These are phyloP conservation scores for Dynastes hyllus DNA, from an alignment of 2,888 invertebrate species.

Conservation along the genomic window DNA sequence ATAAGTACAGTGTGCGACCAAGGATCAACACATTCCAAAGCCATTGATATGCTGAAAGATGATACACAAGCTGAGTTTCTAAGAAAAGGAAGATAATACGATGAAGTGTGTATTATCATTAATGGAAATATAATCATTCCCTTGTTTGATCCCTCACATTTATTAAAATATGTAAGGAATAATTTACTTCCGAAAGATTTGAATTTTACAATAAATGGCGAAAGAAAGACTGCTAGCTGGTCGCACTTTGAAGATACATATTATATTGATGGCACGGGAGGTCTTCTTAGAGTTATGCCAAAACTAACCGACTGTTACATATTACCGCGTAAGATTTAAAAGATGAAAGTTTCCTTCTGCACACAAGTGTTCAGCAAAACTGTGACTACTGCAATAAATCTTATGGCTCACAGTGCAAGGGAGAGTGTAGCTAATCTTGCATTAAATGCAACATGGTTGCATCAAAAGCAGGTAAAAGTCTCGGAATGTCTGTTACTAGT, in stretches of 20 bases:
- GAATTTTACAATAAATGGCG: not conserved
- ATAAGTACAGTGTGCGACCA: slow-evolving; percentile 56
- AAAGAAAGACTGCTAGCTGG: slow-evolving; percentile 35
- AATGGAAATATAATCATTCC: slow-evolving; percentile 37
- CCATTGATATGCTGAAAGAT: slow-evolving; percentile 47
- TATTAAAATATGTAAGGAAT: slow-evolving; percentile 46
- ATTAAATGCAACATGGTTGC: too few species aligned
- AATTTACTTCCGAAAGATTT: slow-evolving; percentile 39
- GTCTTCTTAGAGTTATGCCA: slow-evolving; percentile 29
- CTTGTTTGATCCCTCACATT: slow-evolving; percentile 47
- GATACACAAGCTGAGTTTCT: slow-evolving; percentile 19
- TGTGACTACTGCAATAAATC: not conserved
- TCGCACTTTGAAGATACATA: slow-evolving; percentile 42
- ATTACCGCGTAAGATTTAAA: slow-evolving; percentile 25
- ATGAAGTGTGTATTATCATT: slow-evolving; percentile 19
- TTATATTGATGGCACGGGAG: slow-evolving; percentile 22
- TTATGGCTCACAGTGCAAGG: not conserved
- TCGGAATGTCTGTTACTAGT: too few species aligned
- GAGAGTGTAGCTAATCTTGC: too few species aligned
- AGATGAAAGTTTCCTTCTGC: slow-evolving; percentile 43
- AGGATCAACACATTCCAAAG: slow-evolving; percentile 54
- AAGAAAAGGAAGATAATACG: not conserved
- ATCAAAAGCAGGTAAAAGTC: too few species aligned
- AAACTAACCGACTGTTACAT: slow-evolving; percentile 42
- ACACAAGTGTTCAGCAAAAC: slow-evolving; percentile 36